Conservation (phyloP, 2,888 invertebrate species). For the Xestia sexstrigata region DNA sequence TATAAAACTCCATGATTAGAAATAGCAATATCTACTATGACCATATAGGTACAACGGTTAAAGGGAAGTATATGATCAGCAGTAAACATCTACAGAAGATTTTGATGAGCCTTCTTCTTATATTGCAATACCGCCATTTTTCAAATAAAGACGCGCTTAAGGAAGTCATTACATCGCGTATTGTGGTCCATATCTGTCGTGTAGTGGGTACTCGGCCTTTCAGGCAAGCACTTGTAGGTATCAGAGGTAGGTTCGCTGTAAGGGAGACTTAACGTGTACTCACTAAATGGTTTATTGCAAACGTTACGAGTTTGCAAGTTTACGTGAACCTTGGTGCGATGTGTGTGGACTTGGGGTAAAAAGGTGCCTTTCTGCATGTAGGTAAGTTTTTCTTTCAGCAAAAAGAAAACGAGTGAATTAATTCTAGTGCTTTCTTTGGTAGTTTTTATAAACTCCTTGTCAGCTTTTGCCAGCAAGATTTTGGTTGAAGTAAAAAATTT, state of each 20-base stretch:
- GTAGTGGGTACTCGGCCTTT: conserved; percentile 24
- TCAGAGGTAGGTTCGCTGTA: conserved; percentile 45
- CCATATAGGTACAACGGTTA: neutral
- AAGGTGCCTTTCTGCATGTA: neutral
- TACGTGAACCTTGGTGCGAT: conserved; percentile 44
- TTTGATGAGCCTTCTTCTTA: neutral
- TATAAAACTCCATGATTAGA: neutral
- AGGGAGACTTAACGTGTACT: conserved; percentile 57
- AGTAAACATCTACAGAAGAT: neutral
- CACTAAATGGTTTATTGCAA: conserved; percentile 63
- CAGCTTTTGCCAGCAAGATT: neutral
- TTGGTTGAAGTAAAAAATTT: no score
- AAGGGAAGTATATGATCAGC: neutral
- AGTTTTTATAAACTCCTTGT: no score
- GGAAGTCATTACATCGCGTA: conserved; percentile 31
- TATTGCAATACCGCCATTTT: conserved; percentile 24
- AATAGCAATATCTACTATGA: conserved; percentile 2
- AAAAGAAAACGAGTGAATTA: neutral
- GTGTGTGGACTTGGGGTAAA: conserved; percentile 54
- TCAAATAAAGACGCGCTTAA: conserved; percentile 24
- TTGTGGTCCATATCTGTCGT: conserved; percentile 36
- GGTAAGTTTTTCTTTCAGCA: neutral
- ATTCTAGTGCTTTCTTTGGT: no score
- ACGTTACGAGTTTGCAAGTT: conserved; percentile 56
- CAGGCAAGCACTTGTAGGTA: conserved; percentile 21